These are phyloP conservation scores for Characodon lateralis DNA, from an alignment of 2,797 vertebrate genomes.

Conservation along the genomic window DNA sequence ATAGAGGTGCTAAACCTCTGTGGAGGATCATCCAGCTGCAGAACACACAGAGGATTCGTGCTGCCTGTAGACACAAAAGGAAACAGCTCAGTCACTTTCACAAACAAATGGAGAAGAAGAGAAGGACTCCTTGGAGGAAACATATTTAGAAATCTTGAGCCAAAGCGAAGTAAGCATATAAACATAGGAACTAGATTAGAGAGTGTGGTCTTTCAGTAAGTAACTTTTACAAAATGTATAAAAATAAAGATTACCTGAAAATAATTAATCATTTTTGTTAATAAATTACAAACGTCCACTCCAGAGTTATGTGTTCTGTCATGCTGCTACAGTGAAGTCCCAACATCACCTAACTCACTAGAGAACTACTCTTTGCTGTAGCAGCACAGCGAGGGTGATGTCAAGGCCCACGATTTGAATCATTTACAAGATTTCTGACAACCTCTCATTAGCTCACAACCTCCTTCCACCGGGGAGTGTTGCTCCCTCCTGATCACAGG, in stretches of 20 bases:
- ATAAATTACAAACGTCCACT: too few relatives aligned
- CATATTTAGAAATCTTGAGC: not conserved
- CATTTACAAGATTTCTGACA: not conserved
- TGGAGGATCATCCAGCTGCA: slow-evolving; percentile 88
- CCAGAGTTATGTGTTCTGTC: not conserved
- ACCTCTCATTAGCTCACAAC: not conserved
- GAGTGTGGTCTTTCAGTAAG: not conserved
- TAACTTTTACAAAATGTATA: not conserved
- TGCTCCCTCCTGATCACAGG: not conserved
- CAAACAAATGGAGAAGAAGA: not conserved
- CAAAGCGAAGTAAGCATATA: not conserved
- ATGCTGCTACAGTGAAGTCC: not conserved
- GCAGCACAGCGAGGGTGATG: too few relatives aligned
- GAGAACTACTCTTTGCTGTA: not conserved
- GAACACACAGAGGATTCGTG: slow-evolving; percentile 81
- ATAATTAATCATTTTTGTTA: not conserved
- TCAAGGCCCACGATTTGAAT: not conserved
- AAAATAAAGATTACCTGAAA: not conserved
- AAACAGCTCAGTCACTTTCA: not conserved
- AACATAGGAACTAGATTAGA: not conserved
- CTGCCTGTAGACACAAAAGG: slow-evolving; percentile 75
- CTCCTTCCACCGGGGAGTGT: not conserved
- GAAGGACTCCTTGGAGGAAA: not conserved
- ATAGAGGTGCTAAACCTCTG: slow-evolving; percentile 87
- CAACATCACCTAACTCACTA: not conserved